Evolutionary conservation across 2,113 vertebrate genomes (phyloP).

Genomic region (Laterallus jamaicensis): DNA sequence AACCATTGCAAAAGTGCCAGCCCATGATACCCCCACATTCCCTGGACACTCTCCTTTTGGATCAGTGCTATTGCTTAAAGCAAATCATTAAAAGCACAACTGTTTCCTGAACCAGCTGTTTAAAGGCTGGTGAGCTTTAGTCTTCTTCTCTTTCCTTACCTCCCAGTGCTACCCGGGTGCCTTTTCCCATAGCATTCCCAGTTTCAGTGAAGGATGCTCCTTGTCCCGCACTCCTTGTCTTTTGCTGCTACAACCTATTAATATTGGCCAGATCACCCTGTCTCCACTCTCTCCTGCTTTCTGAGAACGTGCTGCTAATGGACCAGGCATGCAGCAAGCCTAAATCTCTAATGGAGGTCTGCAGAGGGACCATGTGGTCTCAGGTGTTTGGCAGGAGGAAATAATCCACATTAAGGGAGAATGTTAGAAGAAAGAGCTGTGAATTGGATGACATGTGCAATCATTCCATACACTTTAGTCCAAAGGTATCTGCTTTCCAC

Average conservation of each 20-base stretch:
- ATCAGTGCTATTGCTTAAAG: neutral
- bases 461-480: neutral
- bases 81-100: neutral
- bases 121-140: neutral
- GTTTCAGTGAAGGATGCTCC: neutral
- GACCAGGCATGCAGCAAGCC: neutral
- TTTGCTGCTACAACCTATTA: neutral
- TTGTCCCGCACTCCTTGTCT: neutral
- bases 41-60: neutral
- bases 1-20: accelerated
- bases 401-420: neutral
- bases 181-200: neutral
- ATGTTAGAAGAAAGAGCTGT: neutral
- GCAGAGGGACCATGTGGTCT: neutral
- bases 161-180: accelerated
- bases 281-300: neutral
- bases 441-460: neutral
- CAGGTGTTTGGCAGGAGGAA: neutral
- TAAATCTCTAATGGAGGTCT: neutral
- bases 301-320: neutral
- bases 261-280: neutral
- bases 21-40: neutral
- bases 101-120: neutral
- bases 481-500: neutral
- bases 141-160: neutral